These are phyloP conservation scores for Hippasteria phrygiana DNA, from an alignment of 53 echinoderm and acorn worm species.

Conservation along the genomic window DNA sequence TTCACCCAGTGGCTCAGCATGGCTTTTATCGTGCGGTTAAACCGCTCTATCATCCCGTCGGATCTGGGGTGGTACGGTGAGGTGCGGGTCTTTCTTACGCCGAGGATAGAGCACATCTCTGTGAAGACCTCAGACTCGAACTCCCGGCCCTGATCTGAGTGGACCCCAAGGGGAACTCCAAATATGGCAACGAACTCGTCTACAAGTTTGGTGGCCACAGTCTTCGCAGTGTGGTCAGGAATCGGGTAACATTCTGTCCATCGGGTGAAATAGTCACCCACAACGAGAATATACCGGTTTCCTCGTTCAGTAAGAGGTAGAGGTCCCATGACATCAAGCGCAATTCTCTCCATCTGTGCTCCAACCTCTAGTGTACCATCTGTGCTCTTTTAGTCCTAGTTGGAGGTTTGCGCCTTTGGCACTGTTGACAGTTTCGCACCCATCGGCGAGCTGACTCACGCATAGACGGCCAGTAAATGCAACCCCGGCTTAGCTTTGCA, in stretches of 20 bases:
- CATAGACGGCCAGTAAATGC: background rate
- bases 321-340: background rate
- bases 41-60: constrained; percentile 3
- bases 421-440: constrained; percentile 10
- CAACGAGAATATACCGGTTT: background rate
- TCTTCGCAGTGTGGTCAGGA: background rate
- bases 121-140: constrained; percentile 10
- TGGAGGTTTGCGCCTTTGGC: constrained; percentile 19
- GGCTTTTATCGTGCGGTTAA: background rate
- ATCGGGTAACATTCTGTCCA: background rate
- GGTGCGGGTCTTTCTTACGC: too few species aligned
- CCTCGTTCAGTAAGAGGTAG: background rate
- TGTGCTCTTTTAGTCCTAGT: background rate
- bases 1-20: background rate
- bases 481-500: background rate
- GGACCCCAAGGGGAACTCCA: background rate
- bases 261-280: background rate
- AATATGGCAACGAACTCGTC: background rate
- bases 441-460: background rate
- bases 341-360: constrained; percentile 6
- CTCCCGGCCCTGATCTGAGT: constrained; percentile 2
- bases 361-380: background rate
- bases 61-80: constrained; percentile 12
- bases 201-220: background rate
- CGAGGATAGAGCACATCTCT: background rate